Percentiles rank a stretch among this genome's conserved stretches.
Conservation (phyloP, 2,888 invertebrate genomes). For the Eulithis testata region DNA sequence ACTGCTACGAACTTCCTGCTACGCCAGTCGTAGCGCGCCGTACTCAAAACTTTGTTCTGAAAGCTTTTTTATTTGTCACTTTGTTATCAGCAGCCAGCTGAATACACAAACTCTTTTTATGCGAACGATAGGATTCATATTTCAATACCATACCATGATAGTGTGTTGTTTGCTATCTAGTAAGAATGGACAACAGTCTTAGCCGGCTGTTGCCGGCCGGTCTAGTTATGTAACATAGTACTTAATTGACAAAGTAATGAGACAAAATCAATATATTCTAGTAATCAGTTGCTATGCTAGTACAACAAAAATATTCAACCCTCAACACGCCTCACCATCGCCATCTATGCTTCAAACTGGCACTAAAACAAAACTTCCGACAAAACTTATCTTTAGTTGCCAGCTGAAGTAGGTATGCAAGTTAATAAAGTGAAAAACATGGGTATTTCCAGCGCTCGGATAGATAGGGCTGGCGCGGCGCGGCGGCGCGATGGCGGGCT, state of each 20-base stretch:
- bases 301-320: background rate
- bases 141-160: constrained; percentile 38
- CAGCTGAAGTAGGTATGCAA: constrained; percentile 24
- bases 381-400: constrained; percentile 10
- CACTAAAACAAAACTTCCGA: constrained; percentile 11
- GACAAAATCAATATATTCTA: background rate
- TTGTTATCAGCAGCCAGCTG: constrained; percentile 72
- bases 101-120: constrained; percentile 67
- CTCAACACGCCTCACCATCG: background rate
- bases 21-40: constrained; percentile 78
- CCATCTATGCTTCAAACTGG: constrained; percentile 11
- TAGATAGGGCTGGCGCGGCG: constrained; percentile 57
- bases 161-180: constrained; percentile 46
- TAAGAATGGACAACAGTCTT: constrained; percentile 40
- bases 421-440: constrained; percentile 47
- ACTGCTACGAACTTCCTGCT: constrained; percentile 85
- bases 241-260: background rate
- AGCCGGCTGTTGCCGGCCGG: background rate
- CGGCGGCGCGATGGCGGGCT: constrained; percentile 52
- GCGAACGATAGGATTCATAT: constrained; percentile 53
- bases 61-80: constrained; percentile 83
- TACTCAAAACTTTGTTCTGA: constrained; percentile 82
- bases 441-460: constrained; percentile 58
- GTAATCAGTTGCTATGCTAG: background rate
- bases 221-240: constrained; percentile 3